Conservation (phyloP, 2,113 vertebrate genomes). For the Cavia porcellus region DNA sequence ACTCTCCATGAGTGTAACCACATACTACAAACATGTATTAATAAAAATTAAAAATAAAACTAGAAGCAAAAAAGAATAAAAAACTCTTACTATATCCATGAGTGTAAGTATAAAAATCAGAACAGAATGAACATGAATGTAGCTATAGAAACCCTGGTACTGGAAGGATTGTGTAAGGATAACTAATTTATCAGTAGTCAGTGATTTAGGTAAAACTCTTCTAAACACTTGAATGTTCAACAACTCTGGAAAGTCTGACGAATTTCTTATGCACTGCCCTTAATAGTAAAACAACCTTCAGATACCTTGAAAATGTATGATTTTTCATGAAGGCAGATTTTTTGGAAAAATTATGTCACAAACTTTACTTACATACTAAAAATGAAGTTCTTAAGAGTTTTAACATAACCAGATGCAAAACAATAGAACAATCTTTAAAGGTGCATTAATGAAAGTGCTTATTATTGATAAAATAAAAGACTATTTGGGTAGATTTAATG, state of each 20-base stretch:
- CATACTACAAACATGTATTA: neutral
- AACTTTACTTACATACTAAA: neutral
- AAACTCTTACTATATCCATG: neutral
- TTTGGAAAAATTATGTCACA: neutral
- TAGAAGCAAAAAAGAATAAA: neutral
- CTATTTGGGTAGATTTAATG: neutral
- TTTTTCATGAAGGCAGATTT: too few relatives aligned
- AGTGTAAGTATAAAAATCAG: neutral
- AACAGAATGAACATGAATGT: neutral
- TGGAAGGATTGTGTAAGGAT: neutral
- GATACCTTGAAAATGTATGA: neutral
- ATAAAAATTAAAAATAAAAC: neutral
- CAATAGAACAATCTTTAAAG: neutral
- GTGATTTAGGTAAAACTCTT: neutral
- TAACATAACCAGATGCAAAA: neutral
- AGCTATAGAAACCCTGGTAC: neutral
- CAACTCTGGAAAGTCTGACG: neutral
- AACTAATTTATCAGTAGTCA: neutral
- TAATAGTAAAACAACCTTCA: neutral
- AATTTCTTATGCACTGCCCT: neutral
- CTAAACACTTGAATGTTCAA: neutral
- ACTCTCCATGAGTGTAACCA: neutral
- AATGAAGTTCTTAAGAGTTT: neutral
- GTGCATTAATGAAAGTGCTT: neutral
- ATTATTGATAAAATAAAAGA: neutral